Evolutionary conservation across 2,113 vertebrate species (phyloP).

Genomic region (Nycticebus coucang): DNA sequence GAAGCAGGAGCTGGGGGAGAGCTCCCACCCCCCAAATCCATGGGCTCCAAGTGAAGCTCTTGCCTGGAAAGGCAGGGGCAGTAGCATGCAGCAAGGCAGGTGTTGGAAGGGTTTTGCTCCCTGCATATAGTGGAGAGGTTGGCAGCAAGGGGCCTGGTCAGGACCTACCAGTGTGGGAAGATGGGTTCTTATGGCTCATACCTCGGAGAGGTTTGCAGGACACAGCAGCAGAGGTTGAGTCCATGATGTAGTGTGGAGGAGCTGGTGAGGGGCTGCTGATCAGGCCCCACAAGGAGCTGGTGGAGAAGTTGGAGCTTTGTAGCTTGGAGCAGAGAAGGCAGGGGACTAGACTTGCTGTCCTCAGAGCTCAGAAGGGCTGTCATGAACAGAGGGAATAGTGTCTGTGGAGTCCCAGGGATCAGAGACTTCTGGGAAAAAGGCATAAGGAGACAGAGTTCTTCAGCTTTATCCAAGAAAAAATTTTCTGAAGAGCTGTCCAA

Average conservation of each 20-base stretch:
- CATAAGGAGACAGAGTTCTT: conserved; percentile 16
- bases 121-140: not conserved
- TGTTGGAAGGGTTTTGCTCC: not conserved
- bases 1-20: not conserved
- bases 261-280: not conserved
- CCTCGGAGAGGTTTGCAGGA: not conserved
- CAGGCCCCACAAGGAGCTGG: not conserved
- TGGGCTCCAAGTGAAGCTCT: not conserved
- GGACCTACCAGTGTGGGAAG: not conserved
- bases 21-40: not conserved
- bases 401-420: not conserved
- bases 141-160: not conserved
- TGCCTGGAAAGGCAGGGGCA: not conserved
- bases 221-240: not conserved
- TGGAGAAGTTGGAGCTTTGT: not conserved
- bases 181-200: not conserved
- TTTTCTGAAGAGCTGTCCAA: conserved; percentile 30
- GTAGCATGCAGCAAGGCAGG: not conserved
- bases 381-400: not conserved
- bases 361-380: not conserved
- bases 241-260: no score
- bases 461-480: not conserved
- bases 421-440: not conserved
- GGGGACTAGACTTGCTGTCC: not conserved
- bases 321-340: not conserved